Base-by-base conservation (phyloP, 2,797 vertebrate species). In the Gambusia yucatana region DNA sequence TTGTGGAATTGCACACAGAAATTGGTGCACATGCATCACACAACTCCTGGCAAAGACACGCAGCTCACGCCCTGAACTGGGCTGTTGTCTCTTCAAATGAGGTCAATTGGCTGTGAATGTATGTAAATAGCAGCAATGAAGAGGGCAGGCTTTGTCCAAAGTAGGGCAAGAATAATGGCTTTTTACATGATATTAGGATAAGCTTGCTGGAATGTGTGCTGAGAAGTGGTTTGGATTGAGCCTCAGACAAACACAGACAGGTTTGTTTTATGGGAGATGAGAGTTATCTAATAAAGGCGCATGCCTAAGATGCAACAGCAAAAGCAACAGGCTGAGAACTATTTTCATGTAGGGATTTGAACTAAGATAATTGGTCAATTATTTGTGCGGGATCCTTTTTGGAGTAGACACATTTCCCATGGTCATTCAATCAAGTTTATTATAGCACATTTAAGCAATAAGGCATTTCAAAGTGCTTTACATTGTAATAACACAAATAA, bases 91-190 rank as follows among this genome's bases (percentile, higher is more conserved):
- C 69, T 7, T 77, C 77, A 86, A 93, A 94, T 86, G 79, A 92
- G 92, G 88, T 91, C 82, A 91, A 85, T 91, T 87, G 87, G 79
- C 69, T 65, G 63, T 74, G 81, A 88, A 75, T 80, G 28, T 69
- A 89, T 90, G 85, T 70, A 81, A 92, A 92, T 82, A 52, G 63
- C 61, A 82, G 70, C 48, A 25, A 36, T 36, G 81, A 85, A 78
- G 81, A 78, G 88, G 89, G 80, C 89, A 83, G 72, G 89, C 87
- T 86, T 85, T 89, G 89, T 85, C 82, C 74, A 88, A 92, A 92
- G 82, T 89, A 84, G 91, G 82, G 41, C 84, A 57, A 61, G 82
- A 80, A 87, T 85, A 87, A 90, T 82, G 80, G 85, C 63, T 76
- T 59, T 78, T 63, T n/a, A 44, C 43, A 80, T 84, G 72, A 73